phyloP scores from a whole-genome alignment of 2,113 vertebrate species.

The Tupaia tana region DNA sequence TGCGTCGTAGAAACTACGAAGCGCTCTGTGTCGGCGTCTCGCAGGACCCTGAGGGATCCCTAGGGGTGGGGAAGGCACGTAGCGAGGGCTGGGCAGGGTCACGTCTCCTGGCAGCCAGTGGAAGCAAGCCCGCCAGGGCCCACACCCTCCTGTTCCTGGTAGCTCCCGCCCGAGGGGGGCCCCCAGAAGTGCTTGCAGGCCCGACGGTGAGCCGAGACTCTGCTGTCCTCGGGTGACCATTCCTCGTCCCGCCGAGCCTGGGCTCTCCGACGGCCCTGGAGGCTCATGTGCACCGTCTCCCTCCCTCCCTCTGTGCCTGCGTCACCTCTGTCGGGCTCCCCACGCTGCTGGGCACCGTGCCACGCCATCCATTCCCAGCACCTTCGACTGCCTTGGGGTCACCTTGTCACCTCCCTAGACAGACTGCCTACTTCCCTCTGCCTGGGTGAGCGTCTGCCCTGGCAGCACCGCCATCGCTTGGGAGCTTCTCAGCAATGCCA shows the following conservation, averaged over 20 bases:
- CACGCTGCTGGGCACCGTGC: not conserved
- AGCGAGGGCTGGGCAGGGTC: not conserved
- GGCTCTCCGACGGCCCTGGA: not conserved
- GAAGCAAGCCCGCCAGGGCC: not conserved
- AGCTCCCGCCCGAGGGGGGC: not conserved
- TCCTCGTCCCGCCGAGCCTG: not conserved
- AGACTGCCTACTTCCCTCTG: not conserved
- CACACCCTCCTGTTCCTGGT: rapidly evolving
- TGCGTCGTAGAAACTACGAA: not conserved
- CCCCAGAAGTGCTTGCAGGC: not conserved
- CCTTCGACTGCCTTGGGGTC: not conserved
- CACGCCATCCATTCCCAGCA: not conserved
- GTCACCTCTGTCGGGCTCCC: not conserved
- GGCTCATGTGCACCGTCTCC: not conserved
- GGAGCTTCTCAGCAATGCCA: conserved; percentile 6
- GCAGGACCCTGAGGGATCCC: not conserved
- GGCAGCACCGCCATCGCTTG: not conserved
- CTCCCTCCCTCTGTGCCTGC: not conserved
- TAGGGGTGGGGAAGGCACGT: not conserved
- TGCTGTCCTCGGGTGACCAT: not conserved
- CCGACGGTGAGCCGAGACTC: not conserved
- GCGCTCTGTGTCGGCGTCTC: not conserved
- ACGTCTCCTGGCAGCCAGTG: not conserved
- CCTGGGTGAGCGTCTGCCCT: not conserved
- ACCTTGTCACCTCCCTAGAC: not conserved